Evolutionary conservation across 2,113 vertebrate species (phyloP).

Genomic region (Falco punctatus): DNA sequence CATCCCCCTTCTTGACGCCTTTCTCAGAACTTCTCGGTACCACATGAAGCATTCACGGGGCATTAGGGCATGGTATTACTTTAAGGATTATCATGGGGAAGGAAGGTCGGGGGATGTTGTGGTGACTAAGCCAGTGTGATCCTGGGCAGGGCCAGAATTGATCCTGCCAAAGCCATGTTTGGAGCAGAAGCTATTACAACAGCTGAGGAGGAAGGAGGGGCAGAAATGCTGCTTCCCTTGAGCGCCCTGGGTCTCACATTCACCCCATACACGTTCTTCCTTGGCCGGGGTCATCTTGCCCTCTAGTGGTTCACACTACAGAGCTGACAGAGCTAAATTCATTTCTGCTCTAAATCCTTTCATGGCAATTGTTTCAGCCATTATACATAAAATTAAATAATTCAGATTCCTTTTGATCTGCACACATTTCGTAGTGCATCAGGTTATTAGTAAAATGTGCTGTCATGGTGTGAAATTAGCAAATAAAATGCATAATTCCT

Average conservation of each 20-base stretch:
- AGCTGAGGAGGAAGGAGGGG: not conserved
- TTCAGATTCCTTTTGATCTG: not conserved
- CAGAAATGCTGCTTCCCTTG: not conserved
- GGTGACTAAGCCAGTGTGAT: not conserved
- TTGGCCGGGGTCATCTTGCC: conserved; percentile 17
- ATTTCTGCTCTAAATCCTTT: not conserved
- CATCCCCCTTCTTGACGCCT: not conserved
- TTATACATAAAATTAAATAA: not conserved
- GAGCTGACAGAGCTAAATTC: not conserved
- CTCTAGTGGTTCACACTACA: not conserved
- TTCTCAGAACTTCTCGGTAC: not conserved
- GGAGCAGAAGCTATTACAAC: not conserved
- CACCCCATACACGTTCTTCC: rapidly evolving
- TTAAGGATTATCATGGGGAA: not conserved
- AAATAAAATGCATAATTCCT: not conserved
- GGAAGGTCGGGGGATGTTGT: not conserved
- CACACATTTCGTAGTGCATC: not conserved
- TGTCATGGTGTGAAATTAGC: not conserved
- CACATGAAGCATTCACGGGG: rapidly evolving
- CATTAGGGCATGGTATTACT: not conserved
- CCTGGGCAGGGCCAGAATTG: not conserved
- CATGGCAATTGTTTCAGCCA: rapidly evolving
- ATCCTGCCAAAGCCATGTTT: not conserved
- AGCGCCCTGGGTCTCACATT: rapidly evolving
- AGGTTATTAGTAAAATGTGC: not conserved